Evolutionary conservation across 92 coral and sea anemone genomes (phyloP).

Genomic region (Siderastrea siderea): DNA sequence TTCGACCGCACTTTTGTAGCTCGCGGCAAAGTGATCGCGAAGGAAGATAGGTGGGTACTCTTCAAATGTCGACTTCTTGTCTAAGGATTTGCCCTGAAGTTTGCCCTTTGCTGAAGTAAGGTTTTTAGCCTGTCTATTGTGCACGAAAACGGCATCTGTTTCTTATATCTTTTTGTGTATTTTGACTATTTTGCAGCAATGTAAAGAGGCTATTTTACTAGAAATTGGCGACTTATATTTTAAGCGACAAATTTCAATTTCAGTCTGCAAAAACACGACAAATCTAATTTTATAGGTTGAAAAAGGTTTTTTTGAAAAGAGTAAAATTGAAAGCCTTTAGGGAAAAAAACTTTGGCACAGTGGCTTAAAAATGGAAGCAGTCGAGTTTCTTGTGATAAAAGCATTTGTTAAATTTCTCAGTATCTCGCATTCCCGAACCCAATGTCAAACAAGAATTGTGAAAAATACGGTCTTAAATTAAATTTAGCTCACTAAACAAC

Average conservation of each 20-base stretch:
- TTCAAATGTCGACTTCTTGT: slow-evolving; percentile 25
- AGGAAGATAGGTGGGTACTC: neutral
- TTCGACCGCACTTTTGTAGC: neutral
- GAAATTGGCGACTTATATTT: neutral
- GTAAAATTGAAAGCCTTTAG: neutral
- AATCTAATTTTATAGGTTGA: neutral
- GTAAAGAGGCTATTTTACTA: neutral
- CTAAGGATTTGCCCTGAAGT: slow-evolving; percentile 21
- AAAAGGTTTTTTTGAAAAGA: neutral
- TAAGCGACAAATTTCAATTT: neutral
- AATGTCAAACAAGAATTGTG: neutral
- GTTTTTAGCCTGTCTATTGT: slow-evolving; percentile 3
- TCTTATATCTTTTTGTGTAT: neutral
- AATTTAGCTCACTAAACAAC: neutral
- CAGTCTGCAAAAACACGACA: neutral
- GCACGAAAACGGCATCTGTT: slow-evolving; percentile 34
- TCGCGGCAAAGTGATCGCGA: neutral
- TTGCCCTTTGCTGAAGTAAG: slow-evolving; percentile 38
- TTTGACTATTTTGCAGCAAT: neutral
- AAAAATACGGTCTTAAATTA: neutral
- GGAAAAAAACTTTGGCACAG: neutral
- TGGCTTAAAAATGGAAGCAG: neutral
- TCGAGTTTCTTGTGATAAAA: neutral
- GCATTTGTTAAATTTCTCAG: neutral
- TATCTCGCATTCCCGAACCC: neutral